Conservation (phyloP, 2,888 invertebrate genomes). For the Rotaria socialis region DNA sequence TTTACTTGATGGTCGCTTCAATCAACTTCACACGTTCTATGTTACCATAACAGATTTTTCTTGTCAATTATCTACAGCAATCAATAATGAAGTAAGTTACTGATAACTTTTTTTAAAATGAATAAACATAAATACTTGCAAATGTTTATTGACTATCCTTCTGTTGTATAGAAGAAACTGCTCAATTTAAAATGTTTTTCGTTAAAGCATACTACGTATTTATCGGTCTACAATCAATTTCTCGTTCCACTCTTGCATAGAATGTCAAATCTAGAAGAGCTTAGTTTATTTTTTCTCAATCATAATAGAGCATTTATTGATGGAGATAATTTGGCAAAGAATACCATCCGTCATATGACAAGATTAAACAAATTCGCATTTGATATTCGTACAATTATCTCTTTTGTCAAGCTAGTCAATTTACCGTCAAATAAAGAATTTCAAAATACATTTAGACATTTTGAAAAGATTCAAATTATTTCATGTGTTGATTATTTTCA, state of each 20-base stretch:
- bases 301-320: too few species aligned
- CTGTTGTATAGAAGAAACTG: neutral
- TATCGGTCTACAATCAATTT: neutral
- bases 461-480: too few species aligned
- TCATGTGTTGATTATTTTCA: too few species aligned
- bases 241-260: neutral
- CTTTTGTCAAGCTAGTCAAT: too few species aligned
- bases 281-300: neutral
- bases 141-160: neutral
- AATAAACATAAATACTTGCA: neutral
- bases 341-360: too few species aligned
- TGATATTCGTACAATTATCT: too few species aligned
- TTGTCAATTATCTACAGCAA: neutral
- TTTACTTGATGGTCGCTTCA: neutral
- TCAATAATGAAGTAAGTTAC: conserved; percentile 6
- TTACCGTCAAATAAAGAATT: too few species aligned
- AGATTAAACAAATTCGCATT: too few species aligned
- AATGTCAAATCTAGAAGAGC: neutral
- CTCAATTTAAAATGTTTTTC: neutral
- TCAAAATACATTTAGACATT: too few species aligned
- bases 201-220: neutral
- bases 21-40: neutral
- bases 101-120: neutral
- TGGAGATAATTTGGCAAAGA: too few species aligned
- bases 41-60: neutral